phyloP scores from a whole-genome alignment of 1,140 invertebrate species.

The Dreissena polymorpha region DNA sequence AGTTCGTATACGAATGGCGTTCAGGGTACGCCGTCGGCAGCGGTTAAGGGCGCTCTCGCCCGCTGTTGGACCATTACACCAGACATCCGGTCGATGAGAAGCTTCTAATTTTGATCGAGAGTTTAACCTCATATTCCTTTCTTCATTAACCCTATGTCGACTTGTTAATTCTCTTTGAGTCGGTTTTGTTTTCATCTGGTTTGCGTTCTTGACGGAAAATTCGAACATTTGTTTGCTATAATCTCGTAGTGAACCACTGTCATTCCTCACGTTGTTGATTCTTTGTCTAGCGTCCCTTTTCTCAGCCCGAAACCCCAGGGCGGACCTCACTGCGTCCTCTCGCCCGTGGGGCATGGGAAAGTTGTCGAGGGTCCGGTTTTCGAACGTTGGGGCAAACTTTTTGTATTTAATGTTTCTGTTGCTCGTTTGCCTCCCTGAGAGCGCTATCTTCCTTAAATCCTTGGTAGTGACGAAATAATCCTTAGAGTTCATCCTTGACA shows the following conservation, averaged over 20 bases:
- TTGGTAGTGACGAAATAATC: slow-evolving; percentile 50
- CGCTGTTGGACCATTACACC: slow-evolving; percentile 19
- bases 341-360: slow-evolving; percentile 39
- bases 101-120: background rate
- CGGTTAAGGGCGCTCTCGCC: slow-evolving; percentile 27
- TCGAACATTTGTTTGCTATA: slow-evolving; percentile 52
- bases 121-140: background rate
- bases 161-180: no score
- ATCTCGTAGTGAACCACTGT: slow-evolving; percentile 37
- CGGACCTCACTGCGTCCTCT: slow-evolving; percentile 33
- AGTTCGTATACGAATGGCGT: slow-evolving; percentile 17
- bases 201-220: slow-evolving; percentile 7
- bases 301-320: slow-evolving; percentile 4
- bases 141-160: background rate
- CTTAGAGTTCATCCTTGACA: background rate
- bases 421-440: background rate
- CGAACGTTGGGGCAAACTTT: slow-evolving; percentile 39
- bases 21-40: slow-evolving; percentile 23
- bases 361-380: slow-evolving; percentile 43
- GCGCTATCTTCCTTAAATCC: slow-evolving; percentile 21
- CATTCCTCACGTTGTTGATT: slow-evolving; percentile 1
- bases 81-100: background rate
- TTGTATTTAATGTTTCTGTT: slow-evolving; percentile 11
- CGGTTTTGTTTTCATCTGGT: no score
- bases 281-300: background rate